These are phyloP conservation scores for Pteruthius melanotis DNA, from an alignment of 2,113 vertebrate species.

Conservation along the genomic window DNA sequence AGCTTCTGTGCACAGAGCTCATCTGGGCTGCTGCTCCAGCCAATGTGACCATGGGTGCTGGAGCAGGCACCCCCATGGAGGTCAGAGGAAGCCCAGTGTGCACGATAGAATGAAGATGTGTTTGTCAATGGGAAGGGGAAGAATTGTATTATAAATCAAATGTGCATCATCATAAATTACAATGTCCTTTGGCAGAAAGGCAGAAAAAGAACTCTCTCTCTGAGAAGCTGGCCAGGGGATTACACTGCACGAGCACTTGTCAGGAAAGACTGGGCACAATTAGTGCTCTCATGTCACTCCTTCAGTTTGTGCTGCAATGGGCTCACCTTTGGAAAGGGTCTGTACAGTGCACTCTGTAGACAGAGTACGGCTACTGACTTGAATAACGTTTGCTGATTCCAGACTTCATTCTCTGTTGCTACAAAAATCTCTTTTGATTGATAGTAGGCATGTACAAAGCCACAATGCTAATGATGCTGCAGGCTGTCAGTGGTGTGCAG, in stretches of 20 bases:
- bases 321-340: background rate
- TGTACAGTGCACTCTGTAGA: background rate
- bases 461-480: background rate
- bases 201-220: background rate
- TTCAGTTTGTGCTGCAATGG: background rate
- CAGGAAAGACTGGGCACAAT: background rate
- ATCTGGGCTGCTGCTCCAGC: background rate
- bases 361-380: background rate
- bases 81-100: background rate
- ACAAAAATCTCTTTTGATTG: background rate
- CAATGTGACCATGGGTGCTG: accelerated
- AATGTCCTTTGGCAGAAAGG: background rate
- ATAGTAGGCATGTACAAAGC: background rate
- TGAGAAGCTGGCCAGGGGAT: background rate
- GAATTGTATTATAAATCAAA: background rate
- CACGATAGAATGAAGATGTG: background rate
- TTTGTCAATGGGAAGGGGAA: background rate
- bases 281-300: background rate
- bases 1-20: background rate
- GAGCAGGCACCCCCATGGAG: background rate
- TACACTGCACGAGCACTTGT: background rate
- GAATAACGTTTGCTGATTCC: background rate
- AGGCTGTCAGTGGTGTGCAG: background rate
- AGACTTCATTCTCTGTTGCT: background rate
- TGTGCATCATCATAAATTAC: background rate